Conservation (phyloP, 1,140 invertebrate genomes). For the Andrena cerasifolii region DNA sequence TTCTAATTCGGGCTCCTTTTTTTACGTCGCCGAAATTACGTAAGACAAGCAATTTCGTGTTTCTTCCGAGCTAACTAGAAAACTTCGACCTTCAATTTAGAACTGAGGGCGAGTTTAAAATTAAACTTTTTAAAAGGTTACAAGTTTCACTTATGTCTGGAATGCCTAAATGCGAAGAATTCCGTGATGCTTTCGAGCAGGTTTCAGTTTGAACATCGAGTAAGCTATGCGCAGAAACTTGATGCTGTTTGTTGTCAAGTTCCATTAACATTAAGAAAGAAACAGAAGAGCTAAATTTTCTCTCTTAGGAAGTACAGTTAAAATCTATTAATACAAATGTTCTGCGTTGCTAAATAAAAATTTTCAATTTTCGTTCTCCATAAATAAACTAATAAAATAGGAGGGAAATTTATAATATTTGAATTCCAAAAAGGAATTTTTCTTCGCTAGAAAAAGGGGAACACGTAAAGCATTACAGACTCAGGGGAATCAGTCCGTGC, state of each 20-base stretch:
- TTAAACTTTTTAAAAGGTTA: slow-evolving; percentile 17
- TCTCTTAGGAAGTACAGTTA: too few species aligned
- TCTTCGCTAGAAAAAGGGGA: too few species aligned
- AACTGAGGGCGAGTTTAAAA: not conserved
- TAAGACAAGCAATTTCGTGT: slow-evolving; percentile 10
- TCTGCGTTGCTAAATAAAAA: too few species aligned
- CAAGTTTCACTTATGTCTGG: slow-evolving; percentile 22
- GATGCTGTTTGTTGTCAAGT: not conserved
- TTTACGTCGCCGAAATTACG: not conserved
- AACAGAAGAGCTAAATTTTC: too few species aligned
- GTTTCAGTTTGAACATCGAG: not conserved
- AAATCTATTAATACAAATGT: too few species aligned
- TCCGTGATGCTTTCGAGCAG: not conserved
- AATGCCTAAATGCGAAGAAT: not conserved
- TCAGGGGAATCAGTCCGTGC: too few species aligned
- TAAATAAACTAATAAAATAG: too few species aligned
- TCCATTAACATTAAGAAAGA: not conserved
- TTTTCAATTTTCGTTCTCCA: too few species aligned
- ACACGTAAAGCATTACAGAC: too few species aligned
- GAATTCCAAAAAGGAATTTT: too few species aligned
- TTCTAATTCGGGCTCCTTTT: not conserved
- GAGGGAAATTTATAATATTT: too few species aligned
- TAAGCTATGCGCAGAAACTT: too few species aligned
- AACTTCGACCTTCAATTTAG: slow-evolving; percentile 15
- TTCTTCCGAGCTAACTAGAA: slow-evolving; percentile 22